Evolutionary conservation across 23 tunicate genomes (phyloP).

Genomic region (Aplidium turbinatum): DNA sequence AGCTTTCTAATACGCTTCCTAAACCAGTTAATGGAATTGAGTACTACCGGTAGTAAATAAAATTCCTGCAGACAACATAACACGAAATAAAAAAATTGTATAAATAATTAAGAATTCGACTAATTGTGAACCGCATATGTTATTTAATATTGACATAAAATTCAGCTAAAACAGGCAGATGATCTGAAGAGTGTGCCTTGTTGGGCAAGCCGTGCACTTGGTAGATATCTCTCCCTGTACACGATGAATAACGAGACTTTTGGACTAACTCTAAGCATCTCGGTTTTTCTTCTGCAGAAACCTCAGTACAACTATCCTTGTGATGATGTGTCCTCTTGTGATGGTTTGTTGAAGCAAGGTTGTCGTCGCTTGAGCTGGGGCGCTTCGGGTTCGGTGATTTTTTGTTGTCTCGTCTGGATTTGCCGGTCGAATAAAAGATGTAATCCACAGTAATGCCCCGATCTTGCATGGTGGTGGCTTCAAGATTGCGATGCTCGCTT

Average conservation of each 20-base stretch:
- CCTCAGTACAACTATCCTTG: not conserved
- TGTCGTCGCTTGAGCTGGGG: not conserved
- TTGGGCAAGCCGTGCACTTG: conserved; percentile 59
- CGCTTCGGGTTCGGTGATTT: not conserved
- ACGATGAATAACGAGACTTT: conserved; percentile 5
- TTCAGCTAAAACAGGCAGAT: conserved; percentile 72
- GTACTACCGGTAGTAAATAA: too few species aligned
- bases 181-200: conserved; percentile 71
- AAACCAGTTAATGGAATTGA: too few species aligned
- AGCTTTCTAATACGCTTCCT: too few species aligned
- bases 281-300: not conserved
- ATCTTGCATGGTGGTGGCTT: conserved; percentile 74
- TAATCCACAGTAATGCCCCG: conserved; percentile 83
- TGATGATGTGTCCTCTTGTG: not conserved
- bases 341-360: not conserved
- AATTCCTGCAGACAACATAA: too few species aligned
- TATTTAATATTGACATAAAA: too few species aligned
- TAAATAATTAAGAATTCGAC: too few species aligned
- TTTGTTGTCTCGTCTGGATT: too few species aligned
- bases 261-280: conserved; percentile 14
- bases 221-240: conserved; percentile 24
- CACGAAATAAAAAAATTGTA: too few species aligned
- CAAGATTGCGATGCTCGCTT: conserved; percentile 25
- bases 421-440: conserved; percentile 51
- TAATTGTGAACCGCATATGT: too few species aligned